These are phyloP conservation scores for Helicoverpa armigera DNA, from an alignment of 1,140 invertebrate species.

Conservation along the genomic window DNA sequence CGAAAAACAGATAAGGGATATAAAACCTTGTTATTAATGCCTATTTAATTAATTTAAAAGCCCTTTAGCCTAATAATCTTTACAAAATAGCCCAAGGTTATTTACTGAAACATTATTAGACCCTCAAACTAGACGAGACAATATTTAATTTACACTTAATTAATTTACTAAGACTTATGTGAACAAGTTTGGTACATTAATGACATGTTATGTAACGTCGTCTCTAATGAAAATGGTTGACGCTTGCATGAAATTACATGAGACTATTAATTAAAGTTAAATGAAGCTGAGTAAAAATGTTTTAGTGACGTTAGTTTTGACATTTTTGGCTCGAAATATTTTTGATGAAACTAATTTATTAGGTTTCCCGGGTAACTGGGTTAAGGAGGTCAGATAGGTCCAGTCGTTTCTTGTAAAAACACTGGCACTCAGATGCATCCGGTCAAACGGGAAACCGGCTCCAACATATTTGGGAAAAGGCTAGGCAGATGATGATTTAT, in stretches of 20 bases:
- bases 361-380: no score
- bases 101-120: constrained; percentile 9
- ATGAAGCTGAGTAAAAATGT: background rate
- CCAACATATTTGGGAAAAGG: no score
- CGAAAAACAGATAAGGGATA: no score
- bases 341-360: no score
- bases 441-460: no score
- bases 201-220: constrained; percentile 1
- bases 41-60: no score
- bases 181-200: constrained; percentile 22
- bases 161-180: constrained; percentile 33
- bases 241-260: background rate
- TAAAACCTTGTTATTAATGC: no score
- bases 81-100: background rate
- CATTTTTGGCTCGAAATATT: no score
- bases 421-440: no score
- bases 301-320: background rate
- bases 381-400: no score
- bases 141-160: constrained; percentile 46
- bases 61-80: background rate
- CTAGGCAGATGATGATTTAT: no score
- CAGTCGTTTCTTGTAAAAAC: no score
- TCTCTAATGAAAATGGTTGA: constrained; percentile 9
- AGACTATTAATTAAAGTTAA: background rate
- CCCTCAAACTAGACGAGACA: constrained; percentile 6